A percentile compares a stretch with the other conserved stretches of the same genome.
Conservation (phyloP, 1,140 invertebrate genomes). For the Tyrophagus putrescentiae region DNA sequence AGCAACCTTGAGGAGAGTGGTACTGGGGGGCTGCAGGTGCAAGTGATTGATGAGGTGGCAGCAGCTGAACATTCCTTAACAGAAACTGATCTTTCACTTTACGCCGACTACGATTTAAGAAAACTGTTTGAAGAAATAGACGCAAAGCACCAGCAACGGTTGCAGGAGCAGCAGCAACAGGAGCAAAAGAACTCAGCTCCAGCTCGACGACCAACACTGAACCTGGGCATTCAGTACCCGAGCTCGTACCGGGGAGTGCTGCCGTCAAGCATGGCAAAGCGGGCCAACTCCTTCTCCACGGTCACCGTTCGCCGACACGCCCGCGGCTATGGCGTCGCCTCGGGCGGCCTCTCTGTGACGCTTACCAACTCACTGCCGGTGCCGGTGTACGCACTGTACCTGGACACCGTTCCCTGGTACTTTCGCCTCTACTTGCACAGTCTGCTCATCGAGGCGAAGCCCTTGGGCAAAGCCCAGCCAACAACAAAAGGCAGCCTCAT, state of each 20-base stretch:
- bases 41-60: too few relatives aligned
- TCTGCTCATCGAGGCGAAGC: slow-evolving; percentile 43
- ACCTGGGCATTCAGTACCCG: slow-evolving; percentile 45
- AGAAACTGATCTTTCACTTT: not conserved
- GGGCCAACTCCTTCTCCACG: too few relatives aligned
- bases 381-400: slow-evolving; percentile 36
- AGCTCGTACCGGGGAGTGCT: slow-evolving; percentile 30
- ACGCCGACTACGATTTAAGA: slow-evolving; percentile 25
- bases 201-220: too few relatives aligned
- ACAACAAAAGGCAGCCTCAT: slow-evolving; percentile 40
- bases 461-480: not conserved
- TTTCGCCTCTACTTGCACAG: slow-evolving; percentile 80
- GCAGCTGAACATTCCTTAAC: too few relatives aligned
- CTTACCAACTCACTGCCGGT: slow-evolving; percentile 33
- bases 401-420: slow-evolving; percentile 68
- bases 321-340: slow-evolving; percentile 50
- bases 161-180: too few relatives aligned
- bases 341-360: slow-evolving; percentile 51
- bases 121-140: too few relatives aligned
- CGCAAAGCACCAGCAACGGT: too few relatives aligned
- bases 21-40: too few relatives aligned
- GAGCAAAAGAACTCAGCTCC: too few relatives aligned
- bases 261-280: slow-evolving; percentile 30
- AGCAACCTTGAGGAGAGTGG: too few relatives aligned
- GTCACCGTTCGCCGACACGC: slow-evolving; percentile 24